Evolutionary conservation across 2,888 invertebrate species (phyloP), one percentile per base, ranked within the genome.

Genomic region (Platycheirus rosarum): DNA sequence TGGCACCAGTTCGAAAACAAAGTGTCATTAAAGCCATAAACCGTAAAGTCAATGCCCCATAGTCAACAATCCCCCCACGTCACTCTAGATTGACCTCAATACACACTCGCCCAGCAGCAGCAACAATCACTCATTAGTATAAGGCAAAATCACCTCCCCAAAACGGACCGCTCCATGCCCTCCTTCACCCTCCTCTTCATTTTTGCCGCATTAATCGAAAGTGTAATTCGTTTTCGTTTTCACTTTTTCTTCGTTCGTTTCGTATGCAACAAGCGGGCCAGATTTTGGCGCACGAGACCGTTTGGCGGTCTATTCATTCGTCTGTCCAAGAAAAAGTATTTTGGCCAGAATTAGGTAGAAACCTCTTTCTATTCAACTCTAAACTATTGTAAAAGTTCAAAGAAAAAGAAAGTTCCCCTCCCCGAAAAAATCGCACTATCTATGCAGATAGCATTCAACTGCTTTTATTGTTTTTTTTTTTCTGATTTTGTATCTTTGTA

Each of bases 201-300:
- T 71, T 55, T 68, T 77, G 77, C 71, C 82, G 66, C 71, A 77
- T 71, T 82, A 82, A 82, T 82, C 82, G 82, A 82, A 82, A 77
- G 82, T 82, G 77, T 82, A 77, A 82, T 76, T 75, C 76, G 66
- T 70, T 62, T 69, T 76, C 76, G 69, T 76, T 82, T 82, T 82
- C 80, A 65, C 60, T 80, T 70, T 70, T 82, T 71, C 77, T 68
- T 76, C 55, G 55, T 51, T 66, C 65, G 66, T 68, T 76, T 82
- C 68, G 77, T 76, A 82, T 82, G 82, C 71, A 71, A 44, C 66
- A 44, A 42, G 60, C 60, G 60, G 44, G 60, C 1, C 51, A 51
- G 71, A 57, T 69, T 53, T 69, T 46, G 5, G 46, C 20, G 37
- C 53, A 18, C 29, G 40, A 57, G 55, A 57, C 44, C 42, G 26